Evolutionary conservation across 2,888 invertebrate genomes (phyloP), one percentile per base, ranked within the genome.

Genomic region (Cantharis rufa): DNA sequence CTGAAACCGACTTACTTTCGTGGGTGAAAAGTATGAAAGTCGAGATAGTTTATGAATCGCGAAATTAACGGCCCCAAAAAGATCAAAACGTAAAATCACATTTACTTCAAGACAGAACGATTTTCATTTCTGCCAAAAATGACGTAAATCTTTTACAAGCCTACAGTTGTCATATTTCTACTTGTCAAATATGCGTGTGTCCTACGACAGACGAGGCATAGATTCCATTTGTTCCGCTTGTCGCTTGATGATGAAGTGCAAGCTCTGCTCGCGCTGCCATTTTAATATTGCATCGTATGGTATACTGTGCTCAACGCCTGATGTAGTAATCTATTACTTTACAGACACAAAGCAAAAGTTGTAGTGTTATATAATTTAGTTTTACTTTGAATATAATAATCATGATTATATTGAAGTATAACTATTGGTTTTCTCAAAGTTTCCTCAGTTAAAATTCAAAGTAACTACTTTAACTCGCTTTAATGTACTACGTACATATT

Each of bases 161-260:
- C 82, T 83, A 82, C 81, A 80, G 78, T 79, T 76, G 82, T 82
- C 82, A 83, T 84, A 83, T 83, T 82, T 84, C 82, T 81, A 78
- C 77, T 81, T 84, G 84, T 84, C 85, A 84, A 85, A 85, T 84
- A 82, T 84, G 84, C 84, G 84, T 84, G 81, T 83, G 83, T 83
- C 83, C 83, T 82, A 82, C 77, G 81, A 82, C 82, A 81, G 81
- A 82, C 76, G 78, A 78, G 75, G 75, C 74, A 81, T 76, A 79
- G 85, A 86, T 85, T 86, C 85, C 85, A 86, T 86, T 86, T 86
- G 86, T 86, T 86, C 85, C 84, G 86, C 83, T 84, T 85, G 86
- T 85, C 84, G 84, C 83, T 80, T 80, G 82, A 81, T 85, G 86
- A 86, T 83, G 83, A 84, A 85, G 81, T 83, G 82, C 81, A 72